These are phyloP conservation scores for Aricia agestis DNA, from an alignment of 1,140 invertebrate species.

Conservation along the genomic window DNA sequence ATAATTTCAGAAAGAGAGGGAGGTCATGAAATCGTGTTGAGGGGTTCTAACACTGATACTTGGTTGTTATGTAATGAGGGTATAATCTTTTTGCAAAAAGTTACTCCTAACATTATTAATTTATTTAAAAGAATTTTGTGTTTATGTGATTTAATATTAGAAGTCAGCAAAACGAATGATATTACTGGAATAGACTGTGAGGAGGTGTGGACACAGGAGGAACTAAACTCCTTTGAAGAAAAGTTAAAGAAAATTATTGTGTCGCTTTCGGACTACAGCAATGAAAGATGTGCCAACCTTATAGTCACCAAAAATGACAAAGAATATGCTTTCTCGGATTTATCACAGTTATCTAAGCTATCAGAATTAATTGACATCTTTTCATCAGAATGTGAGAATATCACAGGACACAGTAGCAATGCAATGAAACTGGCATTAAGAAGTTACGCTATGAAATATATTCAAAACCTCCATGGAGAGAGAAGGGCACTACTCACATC, in stretches of 20 bases:
- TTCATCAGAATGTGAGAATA: slow-evolving; percentile 83
- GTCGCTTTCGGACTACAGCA: slow-evolving; percentile 92
- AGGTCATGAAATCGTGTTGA: slow-evolving; percentile 79
- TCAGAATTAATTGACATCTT: slow-evolving; percentile 88
- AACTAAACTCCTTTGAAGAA: slow-evolving; percentile 80
- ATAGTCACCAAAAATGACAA: slow-evolving; percentile 85
- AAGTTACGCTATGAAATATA: slow-evolving; percentile 92
- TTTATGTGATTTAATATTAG: slow-evolving; percentile 84
- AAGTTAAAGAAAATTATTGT: slow-evolving; percentile 87
- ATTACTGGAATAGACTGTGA: slow-evolving; percentile 79
- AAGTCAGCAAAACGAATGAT: slow-evolving; percentile 74
- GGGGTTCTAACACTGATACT: slow-evolving; percentile 81
- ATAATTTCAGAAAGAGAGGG: slow-evolving; percentile 82
- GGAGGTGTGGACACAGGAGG: slow-evolving; percentile 82
- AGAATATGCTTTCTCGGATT: slow-evolving; percentile 79
- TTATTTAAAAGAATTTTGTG: slow-evolving; percentile 80
- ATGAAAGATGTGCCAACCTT: slow-evolving; percentile 92
- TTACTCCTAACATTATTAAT: slow-evolving; percentile 82
- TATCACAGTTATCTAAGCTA: slow-evolving; percentile 87
- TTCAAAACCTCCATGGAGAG: slow-evolving; percentile 93
- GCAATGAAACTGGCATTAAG: slow-evolving; percentile 89
- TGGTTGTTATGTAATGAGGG: slow-evolving; percentile 85
- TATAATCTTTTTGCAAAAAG: slow-evolving; percentile 85
- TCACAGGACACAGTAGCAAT: slow-evolving; percentile 88
- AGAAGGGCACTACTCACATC: slow-evolving; percentile 89